Base-by-base conservation (phyloP, 2,888 invertebrate genomes). In the Hemaris fuciformis region DNA sequence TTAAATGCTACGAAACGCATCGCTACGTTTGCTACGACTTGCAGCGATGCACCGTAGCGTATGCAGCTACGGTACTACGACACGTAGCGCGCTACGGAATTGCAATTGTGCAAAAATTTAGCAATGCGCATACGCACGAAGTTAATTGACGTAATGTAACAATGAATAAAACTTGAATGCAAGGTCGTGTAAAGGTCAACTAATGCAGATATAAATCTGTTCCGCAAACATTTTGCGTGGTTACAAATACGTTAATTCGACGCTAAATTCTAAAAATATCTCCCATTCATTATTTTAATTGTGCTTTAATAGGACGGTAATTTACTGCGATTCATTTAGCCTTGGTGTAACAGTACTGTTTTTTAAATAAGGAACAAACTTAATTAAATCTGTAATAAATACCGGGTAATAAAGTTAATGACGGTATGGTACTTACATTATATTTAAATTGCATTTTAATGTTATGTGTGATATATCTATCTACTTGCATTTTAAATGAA, bases 21-120 rank as follows among this genome's bases (percentile, higher is more conserved):
- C 85, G 79, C 61, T 59, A 68, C 63, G 65, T 5, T 70, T 71
- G 71, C 87, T 88, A 88, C 88, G 83, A 61, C 60, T 27, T 89
- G 89, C 89, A 89, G 58, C 72, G 75, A 79, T 90, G 90, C 90
- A 91, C 66, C 81, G 90, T 91, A 90, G 91, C 84, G 38, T 38
- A 59, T 89, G 90, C 90, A 89, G 84, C 90, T 90, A 90, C 90
- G 84, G 38, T 42, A 68, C 88, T 89, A 89, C 89, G 84, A 56
- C 8, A 10, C 81, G 91, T 91, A 91, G 90, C 79, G 62, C 62
- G 79, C 90, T 90, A 91, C 89, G 87, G 70, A 86, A 89, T 77
- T 89, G 90, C 90, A 90, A 79, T 64, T 68, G 81, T 85, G 85
- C 85, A 80, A 81, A 86, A 70, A 69, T 67, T 64, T 76, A 77